Conservation (phyloP, 2,113 vertebrate species). For the Osmerus eperlanus region DNA sequence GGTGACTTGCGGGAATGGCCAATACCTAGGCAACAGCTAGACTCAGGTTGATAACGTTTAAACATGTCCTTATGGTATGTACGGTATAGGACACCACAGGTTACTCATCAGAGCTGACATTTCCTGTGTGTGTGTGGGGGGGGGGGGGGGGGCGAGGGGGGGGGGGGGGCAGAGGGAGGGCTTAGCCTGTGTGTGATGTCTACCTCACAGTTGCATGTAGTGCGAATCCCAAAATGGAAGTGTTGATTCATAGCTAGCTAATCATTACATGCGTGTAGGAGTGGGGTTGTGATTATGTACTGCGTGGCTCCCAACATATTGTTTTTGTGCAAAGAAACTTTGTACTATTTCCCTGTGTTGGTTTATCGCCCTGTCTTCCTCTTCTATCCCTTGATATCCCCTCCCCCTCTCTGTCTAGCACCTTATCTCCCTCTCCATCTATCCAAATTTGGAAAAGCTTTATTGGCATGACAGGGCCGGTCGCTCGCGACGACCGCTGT, state of each 20-base stretch:
- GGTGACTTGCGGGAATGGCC: too few species aligned
- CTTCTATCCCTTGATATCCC: conserved; percentile 15
- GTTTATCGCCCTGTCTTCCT: conserved; percentile 34
- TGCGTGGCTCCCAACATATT: neutral
- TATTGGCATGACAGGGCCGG: conserved; percentile 63
- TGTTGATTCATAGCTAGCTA: too few species aligned
- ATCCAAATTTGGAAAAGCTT: conserved; percentile 63
- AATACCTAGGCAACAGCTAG: too few species aligned
- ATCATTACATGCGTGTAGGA: too few species aligned
- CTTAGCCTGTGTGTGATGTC: neutral
- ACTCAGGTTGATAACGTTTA: too few species aligned
- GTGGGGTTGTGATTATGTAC: neutral
- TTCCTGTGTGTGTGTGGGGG: too few species aligned
- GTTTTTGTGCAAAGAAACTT: conserved; percentile 12
- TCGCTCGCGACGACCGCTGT: conserved; percentile 58
- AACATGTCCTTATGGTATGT: too few species aligned
- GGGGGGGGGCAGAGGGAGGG: neutral
- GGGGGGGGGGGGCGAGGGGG: too few species aligned
- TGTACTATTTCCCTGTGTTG: conserved; percentile 34
- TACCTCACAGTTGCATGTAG: too few species aligned
- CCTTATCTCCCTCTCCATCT: conserved; percentile 68
- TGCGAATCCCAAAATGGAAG: too few species aligned
- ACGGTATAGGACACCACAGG: too few species aligned
- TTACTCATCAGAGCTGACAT: too few species aligned
- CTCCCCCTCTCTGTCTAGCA: conserved; percentile 54